Base-by-base conservation (phyloP, 2,113 vertebrate genomes). In the Coturnix japonica region DNA sequence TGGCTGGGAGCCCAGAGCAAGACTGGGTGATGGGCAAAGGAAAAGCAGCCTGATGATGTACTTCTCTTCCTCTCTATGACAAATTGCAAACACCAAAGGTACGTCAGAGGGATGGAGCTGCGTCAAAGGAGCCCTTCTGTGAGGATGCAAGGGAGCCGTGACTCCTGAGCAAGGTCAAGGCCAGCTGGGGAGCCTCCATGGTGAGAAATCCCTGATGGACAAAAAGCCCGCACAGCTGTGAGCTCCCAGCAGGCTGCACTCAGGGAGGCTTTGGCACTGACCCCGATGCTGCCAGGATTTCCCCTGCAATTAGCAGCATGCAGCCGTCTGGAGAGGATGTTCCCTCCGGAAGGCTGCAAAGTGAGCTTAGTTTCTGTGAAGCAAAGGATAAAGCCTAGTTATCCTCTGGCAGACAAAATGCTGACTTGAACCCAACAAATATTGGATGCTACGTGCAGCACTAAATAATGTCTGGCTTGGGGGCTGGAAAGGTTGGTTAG, bases 281-380 rank as follows among this genome's bases (percentile, higher is more conserved):
- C 90, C 94, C 74, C 5, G 53, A 95, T 91, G 25, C 85, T 94
- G 94, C 90, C 94, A 96, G 95, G 95, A 96, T 96, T 95, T 96
- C 95, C 95, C 94, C 87, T 96, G 90, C 85, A 96, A 96, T 96
- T 94, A 96, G 87, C 93, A 93, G 87, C 7, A 1, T 87, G 93
- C 91, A 92, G 90, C 85, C 1, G 82, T 94, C 83, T 95, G 86
- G 93, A 89, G 90, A 95, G 92, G 92, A 95, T 95, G 95, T 95
- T 96, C 95, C 84, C 91, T 96, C 95, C 92, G 84, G 92, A 95
- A 95, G 89, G 92, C 91, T 92, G 91, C 86, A 4, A 88, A 33
- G 6, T 0, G 9, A 79, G 67, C 49, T 82, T 43, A 39, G 76
- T 91, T 46, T 70, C 84, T 93, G 56, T 10, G 66, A 91, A 70